Evolutionary conservation across 2,113 vertebrate genomes (phyloP), one percentile per base, ranked within the genome.

Genomic region (Dicrurus megarhynchus): DNA sequence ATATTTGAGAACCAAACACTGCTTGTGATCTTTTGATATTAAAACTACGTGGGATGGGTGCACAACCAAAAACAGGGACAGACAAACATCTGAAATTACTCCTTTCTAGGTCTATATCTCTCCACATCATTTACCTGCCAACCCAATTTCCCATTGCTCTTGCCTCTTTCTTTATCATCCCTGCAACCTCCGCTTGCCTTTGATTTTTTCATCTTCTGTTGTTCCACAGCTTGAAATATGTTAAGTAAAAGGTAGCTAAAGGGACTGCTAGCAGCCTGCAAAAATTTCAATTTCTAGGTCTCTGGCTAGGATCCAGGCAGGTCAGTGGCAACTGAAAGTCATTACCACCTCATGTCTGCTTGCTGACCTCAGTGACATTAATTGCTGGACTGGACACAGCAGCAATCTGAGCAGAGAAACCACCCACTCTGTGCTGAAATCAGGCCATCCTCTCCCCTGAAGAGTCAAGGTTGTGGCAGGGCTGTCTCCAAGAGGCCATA

Each of bases 351-450:
- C 42, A 44, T 41, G 61, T 57, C 67, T 86, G 41, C 64, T 82
- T 61, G 35, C 30, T 92, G 79, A 92, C 87, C 93, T 92, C 86
- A 22, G 35, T 82, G 87, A 77, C 93, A 90, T 87, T 80, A 93
- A 69, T 84, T 89, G 55, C 52, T 91, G 73, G 60, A 77, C 21
- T 9, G 3, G 49, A 10, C 46, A 59, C 30, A 84, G 49, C 1
- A 2, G 44, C 42, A 93, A 49, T 63, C 55, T 88, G 75, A 89
- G 52, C 27, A 86, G 37, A 94, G 60, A 81, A 93, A 70, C 60
- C 28, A 82, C 50, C 52, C 33, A 57, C 37, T 76, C 35, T 74
- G 17, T 61, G 63, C 33, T 64, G 63, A 83, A 75, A 89, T 59
- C 61, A 92, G 87, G 55, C 32, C 57, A 89, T n/a, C 24, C 10